Evolutionary conservation across 37 sponge, comb jelly and placozoan genomes (phyloP).

Genomic region (Amphimedon queenslandica): DNA sequence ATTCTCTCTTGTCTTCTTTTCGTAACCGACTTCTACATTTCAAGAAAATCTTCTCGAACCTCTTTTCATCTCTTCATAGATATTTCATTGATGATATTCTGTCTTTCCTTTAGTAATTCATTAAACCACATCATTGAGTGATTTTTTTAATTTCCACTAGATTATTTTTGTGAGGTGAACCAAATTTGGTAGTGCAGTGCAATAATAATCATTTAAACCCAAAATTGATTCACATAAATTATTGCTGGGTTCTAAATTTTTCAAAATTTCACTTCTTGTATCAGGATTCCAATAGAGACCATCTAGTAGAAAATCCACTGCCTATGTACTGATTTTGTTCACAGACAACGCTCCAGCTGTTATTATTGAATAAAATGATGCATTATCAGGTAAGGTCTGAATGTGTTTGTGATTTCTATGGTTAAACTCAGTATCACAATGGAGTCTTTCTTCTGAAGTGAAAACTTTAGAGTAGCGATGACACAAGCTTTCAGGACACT

Average conservation of each 20-base stretch:
- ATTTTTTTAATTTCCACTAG: conserved; percentile 32
- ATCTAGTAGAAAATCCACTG: neutral
- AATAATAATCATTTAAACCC: neutral
- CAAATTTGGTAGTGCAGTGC: conserved; percentile 26
- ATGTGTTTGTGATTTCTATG: neutral
- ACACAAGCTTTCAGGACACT: neutral
- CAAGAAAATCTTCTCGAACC: conserved; percentile 20
- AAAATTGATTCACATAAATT: conserved; percentile 46
- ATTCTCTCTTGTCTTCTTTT: conserved; percentile 12
- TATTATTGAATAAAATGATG: neutral
- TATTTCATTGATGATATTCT: conserved; percentile 16
- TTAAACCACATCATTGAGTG: conserved; percentile 19
- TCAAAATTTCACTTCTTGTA: neutral
- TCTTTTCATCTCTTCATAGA: conserved; percentile 14
- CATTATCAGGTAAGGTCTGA: neutral
- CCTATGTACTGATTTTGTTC: neutral
- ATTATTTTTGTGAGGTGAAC: neutral
- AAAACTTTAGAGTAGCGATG: neutral
- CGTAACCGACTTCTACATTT: neutral
- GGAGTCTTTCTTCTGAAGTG: neutral
- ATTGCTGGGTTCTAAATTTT: conserved; percentile 25
- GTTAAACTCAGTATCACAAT: neutral
- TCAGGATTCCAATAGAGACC: neutral
- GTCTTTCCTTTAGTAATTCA: conserved; percentile 16
- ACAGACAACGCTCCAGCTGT: neutral